These are phyloP conservation scores for Sitodiplosis mosellana DNA, from an alignment of 1,140 invertebrate genomes.

Conservation along the genomic window DNA sequence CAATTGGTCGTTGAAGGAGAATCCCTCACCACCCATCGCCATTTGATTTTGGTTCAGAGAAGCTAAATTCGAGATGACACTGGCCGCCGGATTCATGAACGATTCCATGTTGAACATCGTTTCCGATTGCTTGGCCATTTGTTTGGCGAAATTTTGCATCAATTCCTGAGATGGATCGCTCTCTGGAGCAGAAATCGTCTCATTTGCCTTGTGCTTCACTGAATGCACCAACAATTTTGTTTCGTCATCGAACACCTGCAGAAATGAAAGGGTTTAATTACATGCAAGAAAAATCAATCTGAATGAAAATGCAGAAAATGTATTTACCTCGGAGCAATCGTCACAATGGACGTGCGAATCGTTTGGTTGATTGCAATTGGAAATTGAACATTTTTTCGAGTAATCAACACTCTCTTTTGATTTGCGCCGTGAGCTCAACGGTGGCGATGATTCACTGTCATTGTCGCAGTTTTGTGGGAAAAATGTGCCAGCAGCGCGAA, in stretches of 20 bases:
- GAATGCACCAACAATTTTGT: constrained; percentile 4
- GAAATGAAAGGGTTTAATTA: background rate
- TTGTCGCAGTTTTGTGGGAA: constrained; percentile 18
- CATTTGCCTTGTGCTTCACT: constrained; percentile 1
- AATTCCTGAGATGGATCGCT: too few relatives aligned
- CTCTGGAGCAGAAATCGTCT: background rate
- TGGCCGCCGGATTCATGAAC: background rate
- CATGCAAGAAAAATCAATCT: background rate
- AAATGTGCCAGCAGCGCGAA: constrained; percentile 23
- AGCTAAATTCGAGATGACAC: background rate
- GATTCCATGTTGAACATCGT: too few relatives aligned
- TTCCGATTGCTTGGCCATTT: too few relatives aligned
- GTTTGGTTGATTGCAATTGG: constrained; percentile 17
- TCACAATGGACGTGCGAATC: constrained; percentile 73
- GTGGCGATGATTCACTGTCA: background rate
- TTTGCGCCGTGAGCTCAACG: constrained; percentile 28
- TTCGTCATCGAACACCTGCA: constrained; percentile 39
- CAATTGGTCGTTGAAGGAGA: too few relatives aligned
- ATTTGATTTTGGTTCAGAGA: too few relatives aligned
- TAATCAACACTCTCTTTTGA: constrained; percentile 4
- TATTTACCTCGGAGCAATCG: constrained; percentile 57
- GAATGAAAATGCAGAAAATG: constrained; percentile 1
- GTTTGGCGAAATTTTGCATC: too few relatives aligned
- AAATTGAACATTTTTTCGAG: constrained; percentile 4
- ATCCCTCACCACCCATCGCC: too few relatives aligned